These are phyloP conservation scores for Oreochromis tanganicae DNA, from an alignment of 2,113 vertebrate species.

Conservation along the genomic window DNA sequence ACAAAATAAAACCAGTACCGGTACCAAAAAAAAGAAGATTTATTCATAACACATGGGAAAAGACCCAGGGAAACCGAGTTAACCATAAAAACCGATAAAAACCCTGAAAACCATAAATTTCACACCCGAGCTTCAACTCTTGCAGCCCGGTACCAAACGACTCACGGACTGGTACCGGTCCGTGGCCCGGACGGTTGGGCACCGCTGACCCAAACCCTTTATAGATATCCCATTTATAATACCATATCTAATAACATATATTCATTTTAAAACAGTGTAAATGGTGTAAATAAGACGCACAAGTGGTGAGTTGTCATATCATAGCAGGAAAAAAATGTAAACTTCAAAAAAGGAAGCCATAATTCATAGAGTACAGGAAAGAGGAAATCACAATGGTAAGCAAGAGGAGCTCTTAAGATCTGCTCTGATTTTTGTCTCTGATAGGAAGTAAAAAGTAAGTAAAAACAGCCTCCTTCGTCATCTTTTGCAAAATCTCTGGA, in stretches of 20 bases:
- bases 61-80: background rate
- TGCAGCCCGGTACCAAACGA: background rate
- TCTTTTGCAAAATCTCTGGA: background rate
- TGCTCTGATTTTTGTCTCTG: background rate
- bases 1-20: background rate
- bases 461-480: background rate
- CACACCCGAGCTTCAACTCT: background rate
- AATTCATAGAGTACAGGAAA: background rate
- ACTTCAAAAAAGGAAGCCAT: background rate
- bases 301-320: background rate
- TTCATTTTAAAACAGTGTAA: background rate
- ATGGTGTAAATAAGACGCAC: background rate
- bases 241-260: background rate
- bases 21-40: background rate
- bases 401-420: background rate
- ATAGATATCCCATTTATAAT: background rate
- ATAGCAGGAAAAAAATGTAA: background rate
- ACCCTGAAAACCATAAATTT: background rate
- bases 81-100: background rate
- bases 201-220: background rate
- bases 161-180: background rate
- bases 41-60: background rate
- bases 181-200: rapidly evolving
- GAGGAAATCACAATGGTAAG: background rate
- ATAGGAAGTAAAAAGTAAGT: background rate